Evolutionary conservation across 2,113 vertebrate species (phyloP).

Genomic region (Hypanus sabinus): DNA sequence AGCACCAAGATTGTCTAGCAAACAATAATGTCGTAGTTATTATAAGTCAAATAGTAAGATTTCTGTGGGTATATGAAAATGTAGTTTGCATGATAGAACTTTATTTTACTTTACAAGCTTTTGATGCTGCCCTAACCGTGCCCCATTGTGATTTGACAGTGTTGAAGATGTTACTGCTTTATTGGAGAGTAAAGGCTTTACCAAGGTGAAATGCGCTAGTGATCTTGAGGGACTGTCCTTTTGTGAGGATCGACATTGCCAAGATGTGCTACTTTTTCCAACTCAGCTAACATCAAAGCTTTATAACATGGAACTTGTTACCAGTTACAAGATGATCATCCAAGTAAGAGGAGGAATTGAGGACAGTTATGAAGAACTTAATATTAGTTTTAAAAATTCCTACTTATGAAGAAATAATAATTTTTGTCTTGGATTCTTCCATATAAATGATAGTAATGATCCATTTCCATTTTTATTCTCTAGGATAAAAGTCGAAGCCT

Average conservation of each 20-base stretch:
- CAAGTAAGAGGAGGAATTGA: slow-evolving; percentile 64
- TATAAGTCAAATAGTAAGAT: neutral
- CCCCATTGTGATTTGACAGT: slow-evolving; percentile 50
- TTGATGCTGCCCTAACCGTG: neutral
- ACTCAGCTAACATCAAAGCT: slow-evolving; percentile 65
- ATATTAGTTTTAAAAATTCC: neutral
- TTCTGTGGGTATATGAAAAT: neutral
- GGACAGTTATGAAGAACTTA: neutral
- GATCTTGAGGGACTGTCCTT: slow-evolving; percentile 59
- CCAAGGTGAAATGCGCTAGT: slow-evolving; percentile 58
- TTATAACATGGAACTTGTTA: slow-evolving; percentile 59
- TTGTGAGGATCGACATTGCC: slow-evolving; percentile 73
- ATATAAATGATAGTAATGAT: neutral
- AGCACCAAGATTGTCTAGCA: neutral
- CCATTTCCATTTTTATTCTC: neutral
- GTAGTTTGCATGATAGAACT: neutral
- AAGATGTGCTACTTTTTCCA: slow-evolving; percentile 72
- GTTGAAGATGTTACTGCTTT: slow-evolving; percentile 61
- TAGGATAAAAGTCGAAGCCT: slow-evolving; percentile 83
- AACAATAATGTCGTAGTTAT: neutral
- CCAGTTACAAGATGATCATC: slow-evolving; percentile 67
- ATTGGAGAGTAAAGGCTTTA: slow-evolving; percentile 65
- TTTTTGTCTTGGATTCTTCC: neutral
- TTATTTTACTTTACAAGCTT: neutral
- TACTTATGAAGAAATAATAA: neutral